These are phyloP conservation scores for Hetaerina americana DNA, from an alignment of 1,140 invertebrate genomes.

Conservation along the genomic window DNA sequence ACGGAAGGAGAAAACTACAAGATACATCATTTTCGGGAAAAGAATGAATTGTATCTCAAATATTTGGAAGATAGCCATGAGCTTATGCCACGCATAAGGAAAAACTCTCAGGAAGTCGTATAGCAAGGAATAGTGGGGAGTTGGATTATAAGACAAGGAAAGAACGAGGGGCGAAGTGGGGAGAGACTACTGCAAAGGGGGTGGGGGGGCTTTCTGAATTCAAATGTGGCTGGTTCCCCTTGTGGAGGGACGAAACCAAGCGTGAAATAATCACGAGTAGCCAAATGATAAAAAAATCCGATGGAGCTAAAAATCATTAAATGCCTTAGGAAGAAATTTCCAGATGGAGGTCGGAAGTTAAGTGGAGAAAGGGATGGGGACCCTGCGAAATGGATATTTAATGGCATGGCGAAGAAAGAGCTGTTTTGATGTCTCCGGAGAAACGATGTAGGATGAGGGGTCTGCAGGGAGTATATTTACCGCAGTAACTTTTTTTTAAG, in stretches of 20 bases:
- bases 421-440: no score
- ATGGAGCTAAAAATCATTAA: neutral
- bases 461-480: neutral
- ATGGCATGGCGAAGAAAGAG: no score
- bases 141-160: no score
- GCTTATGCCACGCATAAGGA: neutral
- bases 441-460: no score
- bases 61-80: neutral
- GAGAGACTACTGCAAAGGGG: neutral
- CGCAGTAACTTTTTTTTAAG: no score
- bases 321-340: neutral
- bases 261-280: neutral
- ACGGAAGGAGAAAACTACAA: no score
- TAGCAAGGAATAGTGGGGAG: no score
- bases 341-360: neutral
- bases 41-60: neutral
- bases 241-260: neutral
- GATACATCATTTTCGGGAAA: neutral
- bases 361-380: neutral
- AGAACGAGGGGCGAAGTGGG: no score
- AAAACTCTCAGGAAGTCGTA: no score
- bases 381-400: neutral
- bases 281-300: neutral
- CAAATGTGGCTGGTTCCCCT: no score
- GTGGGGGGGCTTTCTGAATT: neutral